These are phyloP conservation scores for Perodicticus potto DNA, from an alignment of 2,797 vertebrate genomes.

Conservation along the genomic window DNA sequence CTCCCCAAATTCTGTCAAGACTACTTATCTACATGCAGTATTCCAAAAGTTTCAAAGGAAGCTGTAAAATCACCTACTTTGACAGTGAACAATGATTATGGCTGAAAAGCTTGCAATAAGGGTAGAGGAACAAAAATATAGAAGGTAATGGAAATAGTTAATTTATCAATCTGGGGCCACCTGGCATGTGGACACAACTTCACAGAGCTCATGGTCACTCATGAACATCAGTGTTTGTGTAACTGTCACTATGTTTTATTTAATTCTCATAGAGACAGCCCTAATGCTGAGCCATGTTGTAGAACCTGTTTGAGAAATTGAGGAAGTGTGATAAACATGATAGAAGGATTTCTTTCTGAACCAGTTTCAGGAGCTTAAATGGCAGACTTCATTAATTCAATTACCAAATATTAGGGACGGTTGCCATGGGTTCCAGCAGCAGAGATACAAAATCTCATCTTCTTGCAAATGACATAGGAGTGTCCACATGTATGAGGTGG, in stretches of 20 bases:
- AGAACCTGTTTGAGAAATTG: not conserved
- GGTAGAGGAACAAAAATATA: not conserved
- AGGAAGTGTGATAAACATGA: not conserved
- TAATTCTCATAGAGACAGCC: not conserved
- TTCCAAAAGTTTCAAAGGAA: not conserved
- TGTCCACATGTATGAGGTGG: not conserved
- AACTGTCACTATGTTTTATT: not conserved
- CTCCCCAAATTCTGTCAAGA: not conserved
- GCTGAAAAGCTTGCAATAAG: not conserved
- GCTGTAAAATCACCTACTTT: not conserved
- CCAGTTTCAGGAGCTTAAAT: not conserved
- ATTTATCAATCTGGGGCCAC: not conserved
- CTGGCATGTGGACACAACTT: not conserved
- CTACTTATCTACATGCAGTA: not conserved
- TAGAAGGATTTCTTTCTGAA: not conserved
- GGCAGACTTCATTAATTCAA: not conserved
- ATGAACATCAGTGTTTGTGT: not conserved
- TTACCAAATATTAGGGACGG: not conserved
- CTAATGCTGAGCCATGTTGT: not conserved
- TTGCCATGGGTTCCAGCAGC: not conserved
- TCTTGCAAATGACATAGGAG: not conserved
- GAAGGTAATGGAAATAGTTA: not conserved
- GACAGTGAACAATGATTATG: not conserved
- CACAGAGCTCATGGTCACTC: not conserved
- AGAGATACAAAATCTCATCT: not conserved